These are phyloP conservation scores for Dasyornis broadbenti DNA, from an alignment of 2,113 vertebrate species.

Conservation along the genomic window DNA sequence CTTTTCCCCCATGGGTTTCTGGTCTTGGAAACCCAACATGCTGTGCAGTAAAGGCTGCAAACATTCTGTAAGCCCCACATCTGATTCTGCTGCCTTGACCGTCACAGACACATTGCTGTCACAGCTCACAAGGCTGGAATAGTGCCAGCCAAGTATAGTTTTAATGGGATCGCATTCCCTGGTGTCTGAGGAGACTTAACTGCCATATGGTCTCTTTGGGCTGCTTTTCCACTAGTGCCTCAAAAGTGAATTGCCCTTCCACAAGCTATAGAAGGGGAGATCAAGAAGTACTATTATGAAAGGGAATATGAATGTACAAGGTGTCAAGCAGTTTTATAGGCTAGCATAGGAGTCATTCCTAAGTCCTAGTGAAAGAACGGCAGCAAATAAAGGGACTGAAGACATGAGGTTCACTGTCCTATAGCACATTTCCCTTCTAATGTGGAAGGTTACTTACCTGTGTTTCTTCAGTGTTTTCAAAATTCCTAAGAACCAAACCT, in stretches of 20 bases:
- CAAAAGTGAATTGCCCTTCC: background rate
- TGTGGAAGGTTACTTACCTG: background rate
- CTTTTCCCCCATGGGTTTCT: background rate
- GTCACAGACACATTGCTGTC: background rate
- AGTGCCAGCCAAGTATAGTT: constrained; percentile 14
- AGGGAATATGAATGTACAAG: background rate
- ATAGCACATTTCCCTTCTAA: background rate
- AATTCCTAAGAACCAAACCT: background rate
- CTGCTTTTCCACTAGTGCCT: background rate
- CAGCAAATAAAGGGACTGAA: background rate
- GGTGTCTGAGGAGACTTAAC: background rate
- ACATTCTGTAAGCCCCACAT: background rate
- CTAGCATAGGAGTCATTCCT: background rate
- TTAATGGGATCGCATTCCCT: constrained; percentile 35
- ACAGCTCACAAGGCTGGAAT: background rate
- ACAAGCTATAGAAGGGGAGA: background rate
- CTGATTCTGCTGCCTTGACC: background rate
- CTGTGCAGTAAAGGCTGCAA: background rate
- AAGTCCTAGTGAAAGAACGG: background rate
- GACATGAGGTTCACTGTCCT: background rate
- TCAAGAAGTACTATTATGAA: background rate
- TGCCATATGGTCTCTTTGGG: constrained; percentile 31
- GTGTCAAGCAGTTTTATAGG: background rate
- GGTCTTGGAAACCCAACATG: background rate
- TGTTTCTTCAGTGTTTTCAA: background rate